A percentile compares a stretch with the other conserved stretches of the same genome.
Conservation (phyloP, 2,797 vertebrate species). For the Anisognathus igniventris region DNA sequence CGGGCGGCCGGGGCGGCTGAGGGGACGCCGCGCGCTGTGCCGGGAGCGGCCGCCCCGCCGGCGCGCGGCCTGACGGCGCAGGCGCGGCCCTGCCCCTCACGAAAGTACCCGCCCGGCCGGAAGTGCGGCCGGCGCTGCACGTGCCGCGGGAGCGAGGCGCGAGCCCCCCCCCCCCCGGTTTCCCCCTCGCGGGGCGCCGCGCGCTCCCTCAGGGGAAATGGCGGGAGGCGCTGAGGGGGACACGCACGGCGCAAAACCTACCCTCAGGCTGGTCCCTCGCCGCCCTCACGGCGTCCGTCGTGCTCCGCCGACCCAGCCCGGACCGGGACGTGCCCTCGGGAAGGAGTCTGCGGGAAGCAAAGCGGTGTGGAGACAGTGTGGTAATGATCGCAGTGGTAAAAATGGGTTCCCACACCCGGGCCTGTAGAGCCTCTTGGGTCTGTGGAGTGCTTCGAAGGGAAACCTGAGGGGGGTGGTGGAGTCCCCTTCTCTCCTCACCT, state of each 20-base stretch:
- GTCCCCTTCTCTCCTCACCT: neutral
- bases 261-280: rapidly evolving
- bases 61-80: neutral
- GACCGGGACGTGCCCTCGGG: rapidly evolving
- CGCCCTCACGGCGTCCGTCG: rapidly evolving
- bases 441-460: rapidly evolving
- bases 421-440: rapidly evolving
- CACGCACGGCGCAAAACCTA: rapidly evolving
- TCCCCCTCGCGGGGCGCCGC: neutral
- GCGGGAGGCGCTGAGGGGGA: neutral
- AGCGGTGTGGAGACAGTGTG: neutral
- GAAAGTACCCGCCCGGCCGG: neutral
- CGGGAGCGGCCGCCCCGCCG: neutral
- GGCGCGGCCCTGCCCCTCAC: neutral
- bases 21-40: neutral
- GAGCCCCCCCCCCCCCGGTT: neutral
- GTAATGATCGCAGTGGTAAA: neutral
- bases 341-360: no score
- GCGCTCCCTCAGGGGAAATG: neutral
- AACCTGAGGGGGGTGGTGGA: neutral
- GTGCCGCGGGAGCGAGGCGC: neutral
- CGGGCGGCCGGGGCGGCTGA: neutral
- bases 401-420: rapidly evolving
- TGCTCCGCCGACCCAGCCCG: rapidly evolving
- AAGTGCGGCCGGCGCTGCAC: neutral